These are phyloP conservation scores for Pachypanchax playfairii DNA, from an alignment of 2,113 vertebrate genomes.

Conservation along the genomic window DNA sequence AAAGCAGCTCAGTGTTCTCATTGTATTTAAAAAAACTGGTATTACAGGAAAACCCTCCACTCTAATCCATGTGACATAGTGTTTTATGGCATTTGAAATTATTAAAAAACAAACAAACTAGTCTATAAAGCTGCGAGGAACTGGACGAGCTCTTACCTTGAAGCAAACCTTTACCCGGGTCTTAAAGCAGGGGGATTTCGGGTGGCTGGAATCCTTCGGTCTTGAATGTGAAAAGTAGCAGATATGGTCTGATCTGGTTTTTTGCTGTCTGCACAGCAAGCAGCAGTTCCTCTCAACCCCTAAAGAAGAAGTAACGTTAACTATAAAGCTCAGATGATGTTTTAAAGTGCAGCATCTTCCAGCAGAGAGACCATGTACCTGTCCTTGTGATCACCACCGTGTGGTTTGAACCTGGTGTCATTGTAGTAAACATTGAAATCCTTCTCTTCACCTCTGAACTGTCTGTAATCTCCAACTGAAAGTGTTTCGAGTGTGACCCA, in stretches of 20 bases:
- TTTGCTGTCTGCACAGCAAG: slow-evolving; percentile 25
- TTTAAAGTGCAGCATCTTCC: not conserved
- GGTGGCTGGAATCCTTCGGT: slow-evolving; percentile 48
- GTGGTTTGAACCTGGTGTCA: slow-evolving; percentile 69
- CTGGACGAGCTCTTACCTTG: slow-evolving; percentile 62
- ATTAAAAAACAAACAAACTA: too few relatives aligned
- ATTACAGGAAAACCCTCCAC: not conserved
- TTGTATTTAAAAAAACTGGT: slow-evolving; percentile 37
- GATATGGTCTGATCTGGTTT: slow-evolving; percentile 34
- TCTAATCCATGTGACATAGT: not conserved
- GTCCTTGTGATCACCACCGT: slow-evolving; percentile 34
- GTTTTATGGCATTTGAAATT: not conserved
- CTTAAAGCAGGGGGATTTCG: slow-evolving; percentile 44
- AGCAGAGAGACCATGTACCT: slow-evolving; percentile 67
- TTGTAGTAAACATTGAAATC: slow-evolving; percentile 61
- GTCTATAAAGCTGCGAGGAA: not conserved
- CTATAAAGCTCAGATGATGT: not conserved
- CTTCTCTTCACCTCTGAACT: slow-evolving; percentile 38
- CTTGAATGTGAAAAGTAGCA: slow-evolving; percentile 37
- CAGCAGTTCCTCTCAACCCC: slow-evolving; percentile 50
- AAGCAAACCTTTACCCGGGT: slow-evolving; percentile 60
- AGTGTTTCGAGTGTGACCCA: slow-evolving; percentile 49
- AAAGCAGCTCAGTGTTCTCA: slow-evolving; percentile 41
- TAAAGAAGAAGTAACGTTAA: slow-evolving; percentile 14
- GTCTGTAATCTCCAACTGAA: slow-evolving; percentile 42